Evolutionary conservation across 2,797 vertebrate species (phyloP).

Genomic region (Tarsius wallacei): DNA sequence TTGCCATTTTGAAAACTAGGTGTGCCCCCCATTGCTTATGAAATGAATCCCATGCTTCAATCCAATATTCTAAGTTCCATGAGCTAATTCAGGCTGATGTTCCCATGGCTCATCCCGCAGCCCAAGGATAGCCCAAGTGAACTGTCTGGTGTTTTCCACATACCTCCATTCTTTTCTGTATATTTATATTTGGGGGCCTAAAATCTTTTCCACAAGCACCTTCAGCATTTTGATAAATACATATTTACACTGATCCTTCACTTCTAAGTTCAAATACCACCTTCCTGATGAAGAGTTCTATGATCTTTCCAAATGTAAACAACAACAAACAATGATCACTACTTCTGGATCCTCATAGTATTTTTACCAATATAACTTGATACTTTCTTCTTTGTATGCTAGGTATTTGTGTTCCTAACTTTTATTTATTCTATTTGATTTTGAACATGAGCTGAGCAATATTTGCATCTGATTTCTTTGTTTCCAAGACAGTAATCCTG

Average conservation of each 20-base stretch:
- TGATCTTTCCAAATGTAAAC: not conserved
- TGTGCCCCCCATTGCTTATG: too few species aligned
- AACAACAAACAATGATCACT: not conserved
- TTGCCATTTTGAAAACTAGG: not conserved
- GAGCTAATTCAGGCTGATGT: not conserved
- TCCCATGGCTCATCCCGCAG: not conserved
- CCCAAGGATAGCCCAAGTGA: not conserved
- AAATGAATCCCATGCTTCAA: not conserved
- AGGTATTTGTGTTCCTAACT: not conserved
- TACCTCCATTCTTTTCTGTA: too few species aligned
- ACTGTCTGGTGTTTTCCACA: not conserved
- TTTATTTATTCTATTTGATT: not conserved
- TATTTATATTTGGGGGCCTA: not conserved
- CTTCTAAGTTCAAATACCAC: not conserved
- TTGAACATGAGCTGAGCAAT: not conserved
- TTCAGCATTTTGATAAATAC: not conserved
- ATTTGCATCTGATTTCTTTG: not conserved
- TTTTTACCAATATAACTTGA: not conserved
- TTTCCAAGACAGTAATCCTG: not conserved
- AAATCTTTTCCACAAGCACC: not conserved
- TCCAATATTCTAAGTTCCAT: not conserved
- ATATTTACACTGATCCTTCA: not conserved
- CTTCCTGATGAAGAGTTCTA: not conserved
- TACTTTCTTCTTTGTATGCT: not conserved
- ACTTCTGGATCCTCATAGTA: not conserved